phyloP scores from a whole-genome alignment of 35 echinoderm and acorn worm genomes.

The Patiria miniata region DNA sequence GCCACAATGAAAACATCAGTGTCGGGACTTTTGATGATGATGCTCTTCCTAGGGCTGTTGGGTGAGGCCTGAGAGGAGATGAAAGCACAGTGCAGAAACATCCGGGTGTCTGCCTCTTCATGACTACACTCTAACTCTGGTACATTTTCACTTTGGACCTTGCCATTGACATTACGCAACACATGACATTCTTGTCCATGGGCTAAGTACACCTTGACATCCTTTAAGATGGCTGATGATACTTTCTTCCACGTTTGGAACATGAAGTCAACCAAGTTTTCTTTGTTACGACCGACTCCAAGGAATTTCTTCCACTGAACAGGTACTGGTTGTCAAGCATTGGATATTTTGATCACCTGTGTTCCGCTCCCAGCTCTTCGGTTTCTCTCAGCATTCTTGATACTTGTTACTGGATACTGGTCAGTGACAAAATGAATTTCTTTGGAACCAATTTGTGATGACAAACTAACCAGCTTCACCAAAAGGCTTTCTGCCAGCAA shows the following conservation, averaged over 20 bases:
- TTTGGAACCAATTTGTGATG: neutral
- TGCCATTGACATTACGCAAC: neutral
- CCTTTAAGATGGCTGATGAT: too few relatives aligned
- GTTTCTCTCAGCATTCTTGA: neutral
- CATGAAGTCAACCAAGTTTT: too few relatives aligned
- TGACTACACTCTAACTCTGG: neutral
- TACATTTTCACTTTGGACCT: neutral
- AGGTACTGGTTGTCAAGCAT: too few relatives aligned
- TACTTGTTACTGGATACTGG: too few relatives aligned
- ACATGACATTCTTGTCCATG: constrained; percentile 27
- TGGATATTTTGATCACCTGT: neutral
- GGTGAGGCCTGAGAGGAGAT: neutral
- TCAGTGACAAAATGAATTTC: too few relatives aligned
- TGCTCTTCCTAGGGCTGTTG: neutral
- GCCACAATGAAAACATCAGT: constrained; percentile 73
- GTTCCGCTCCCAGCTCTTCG: neutral
- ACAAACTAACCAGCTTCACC: neutral
- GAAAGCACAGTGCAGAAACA: neutral
- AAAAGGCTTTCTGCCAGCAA: neutral
- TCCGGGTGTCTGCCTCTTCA: constrained; percentile 22
- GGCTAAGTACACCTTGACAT: neutral
- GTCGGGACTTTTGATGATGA: constrained; percentile 64
- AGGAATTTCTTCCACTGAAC: too few relatives aligned
- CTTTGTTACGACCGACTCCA: too few relatives aligned
- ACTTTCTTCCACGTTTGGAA: too few relatives aligned